Conservation (phyloP, 2,888 invertebrate genomes). For the Phragmatobia fuliginosa region DNA sequence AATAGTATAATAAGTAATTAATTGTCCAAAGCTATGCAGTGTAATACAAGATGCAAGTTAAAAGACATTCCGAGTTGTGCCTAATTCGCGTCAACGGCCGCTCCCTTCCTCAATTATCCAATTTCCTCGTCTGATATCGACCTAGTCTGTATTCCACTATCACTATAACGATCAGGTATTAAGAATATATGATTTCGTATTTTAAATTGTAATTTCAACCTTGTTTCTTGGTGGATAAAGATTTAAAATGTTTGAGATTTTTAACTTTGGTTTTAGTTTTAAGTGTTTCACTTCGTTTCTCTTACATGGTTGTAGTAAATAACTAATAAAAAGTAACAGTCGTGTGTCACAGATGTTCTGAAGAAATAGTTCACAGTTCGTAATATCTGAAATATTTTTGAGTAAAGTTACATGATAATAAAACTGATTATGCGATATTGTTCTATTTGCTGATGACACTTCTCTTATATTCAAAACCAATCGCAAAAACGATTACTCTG, state of each 20-base stretch:
- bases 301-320: neutral
- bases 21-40: neutral
- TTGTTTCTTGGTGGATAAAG: neutral
- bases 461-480: too few species aligned
- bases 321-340: neutral
- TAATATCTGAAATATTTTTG: neutral
- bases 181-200: constrained; percentile 21
- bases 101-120: constrained; percentile 84
- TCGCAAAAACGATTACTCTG: too few species aligned
- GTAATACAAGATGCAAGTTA: constrained; percentile 12
- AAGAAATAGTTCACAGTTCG: too few species aligned
- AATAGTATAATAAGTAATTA: neutral
- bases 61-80: constrained; percentile 26
- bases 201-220: constrained; percentile 8
- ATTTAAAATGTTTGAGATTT: neutral
- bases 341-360: neutral
- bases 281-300: neutral
- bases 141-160: constrained; percentile 55
- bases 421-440: too few species aligned
- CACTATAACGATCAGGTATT: constrained; percentile 29
- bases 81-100: constrained; percentile 53
- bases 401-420: too few species aligned
- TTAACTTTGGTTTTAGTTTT: neutral
- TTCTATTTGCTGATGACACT: too few species aligned
- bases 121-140: constrained; percentile 76